A percentile compares a stretch with the other conserved stretches of the same genome.
Conservation (phyloP, 2,888 invertebrate species). For the Spilarctia lutea region DNA sequence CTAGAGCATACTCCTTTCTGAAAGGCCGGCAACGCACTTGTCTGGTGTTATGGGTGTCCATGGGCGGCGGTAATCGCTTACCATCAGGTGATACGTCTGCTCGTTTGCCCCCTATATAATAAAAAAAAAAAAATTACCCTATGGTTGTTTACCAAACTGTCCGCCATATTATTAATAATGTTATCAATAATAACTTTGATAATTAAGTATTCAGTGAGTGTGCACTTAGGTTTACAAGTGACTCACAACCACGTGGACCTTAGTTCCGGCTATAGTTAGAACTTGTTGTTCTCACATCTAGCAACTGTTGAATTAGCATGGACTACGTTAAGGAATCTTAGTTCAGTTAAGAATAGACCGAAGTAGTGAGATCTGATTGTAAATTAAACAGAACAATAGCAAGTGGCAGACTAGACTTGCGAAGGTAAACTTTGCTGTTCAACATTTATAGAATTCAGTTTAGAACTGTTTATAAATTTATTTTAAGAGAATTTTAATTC, state of each 20-base stretch:
- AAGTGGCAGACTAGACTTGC: background rate
- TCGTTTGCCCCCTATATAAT: too few species aligned
- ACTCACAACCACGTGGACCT: conserved; percentile 27
- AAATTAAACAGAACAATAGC: background rate
- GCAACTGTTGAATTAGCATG: conserved; percentile 33
- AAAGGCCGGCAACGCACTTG: too few species aligned
- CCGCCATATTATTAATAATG: too few species aligned
- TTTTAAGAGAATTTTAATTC: too few species aligned
- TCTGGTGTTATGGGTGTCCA: too few species aligned
- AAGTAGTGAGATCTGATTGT: conserved; percentile 4
- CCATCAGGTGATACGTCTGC: too few species aligned
- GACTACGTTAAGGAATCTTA: conserved; percentile 29
- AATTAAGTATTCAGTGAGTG: background rate
- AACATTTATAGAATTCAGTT: too few species aligned
- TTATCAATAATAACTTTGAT: too few species aligned
- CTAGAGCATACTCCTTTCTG: too few species aligned
- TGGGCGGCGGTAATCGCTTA: too few species aligned
- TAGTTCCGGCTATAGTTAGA: conserved; percentile 43
- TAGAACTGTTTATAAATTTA: background rate
- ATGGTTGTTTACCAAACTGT: too few species aligned
- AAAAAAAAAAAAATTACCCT: too few species aligned
- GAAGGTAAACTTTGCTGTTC: background rate
- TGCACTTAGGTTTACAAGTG: conserved; percentile 14
- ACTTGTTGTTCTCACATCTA: conserved; percentile 28
- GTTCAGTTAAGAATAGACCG: conserved; percentile 16